Percentiles rank a stretch among this genome's conserved stretches.
Evolutionary conservation across 1,140 invertebrate genomes (phyloP).

Genomic region (Camponotus floridanus): DNA sequence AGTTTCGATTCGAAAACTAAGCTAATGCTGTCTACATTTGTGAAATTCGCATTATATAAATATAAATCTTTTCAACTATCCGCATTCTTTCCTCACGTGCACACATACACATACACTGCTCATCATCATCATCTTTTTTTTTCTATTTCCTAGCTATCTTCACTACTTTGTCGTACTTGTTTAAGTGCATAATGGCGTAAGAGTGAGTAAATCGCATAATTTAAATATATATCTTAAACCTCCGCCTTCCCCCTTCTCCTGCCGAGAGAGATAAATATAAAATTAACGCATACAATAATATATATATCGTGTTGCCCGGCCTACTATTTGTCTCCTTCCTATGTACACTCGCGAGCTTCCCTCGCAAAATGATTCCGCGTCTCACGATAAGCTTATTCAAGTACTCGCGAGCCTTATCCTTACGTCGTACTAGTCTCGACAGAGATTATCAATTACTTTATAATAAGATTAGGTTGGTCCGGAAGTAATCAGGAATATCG

Average conservation of each 20-base stretch:
- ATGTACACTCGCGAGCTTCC: slow-evolving; percentile 31
- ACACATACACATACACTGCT: background rate
- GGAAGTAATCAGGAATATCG: slow-evolving; percentile 55
- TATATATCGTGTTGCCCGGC: slow-evolving; percentile 41
- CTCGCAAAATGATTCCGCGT: slow-evolving; percentile 25
- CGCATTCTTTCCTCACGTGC: background rate
- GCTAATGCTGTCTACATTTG: slow-evolving; percentile 16
- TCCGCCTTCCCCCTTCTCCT: background rate
- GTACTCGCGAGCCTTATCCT: slow-evolving; percentile 17
- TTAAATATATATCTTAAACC: slow-evolving; percentile 53
- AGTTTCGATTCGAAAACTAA: slow-evolving; percentile 25
- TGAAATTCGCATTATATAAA: slow-evolving; percentile 26
- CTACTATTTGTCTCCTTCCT: slow-evolving; percentile 26
- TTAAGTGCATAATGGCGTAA: slow-evolving; percentile 62
- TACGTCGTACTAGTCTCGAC: slow-evolving; percentile 48
- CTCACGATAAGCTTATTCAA: slow-evolving; percentile 23
- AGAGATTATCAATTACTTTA: slow-evolving; percentile 61
- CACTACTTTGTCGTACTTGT: slow-evolving; percentile 40
- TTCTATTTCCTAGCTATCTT: slow-evolving; percentile 43
- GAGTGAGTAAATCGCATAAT: slow-evolving; percentile 39
- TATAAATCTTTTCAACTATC: slow-evolving; percentile 41
- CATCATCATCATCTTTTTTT: background rate
- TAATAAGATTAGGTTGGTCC: slow-evolving; percentile 59
- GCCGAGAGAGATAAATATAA: slow-evolving; percentile 55
- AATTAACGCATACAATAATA: slow-evolving; percentile 43